Conservation (phyloP, 1,140 invertebrate species). For the Calephelis virginiensis region DNA sequence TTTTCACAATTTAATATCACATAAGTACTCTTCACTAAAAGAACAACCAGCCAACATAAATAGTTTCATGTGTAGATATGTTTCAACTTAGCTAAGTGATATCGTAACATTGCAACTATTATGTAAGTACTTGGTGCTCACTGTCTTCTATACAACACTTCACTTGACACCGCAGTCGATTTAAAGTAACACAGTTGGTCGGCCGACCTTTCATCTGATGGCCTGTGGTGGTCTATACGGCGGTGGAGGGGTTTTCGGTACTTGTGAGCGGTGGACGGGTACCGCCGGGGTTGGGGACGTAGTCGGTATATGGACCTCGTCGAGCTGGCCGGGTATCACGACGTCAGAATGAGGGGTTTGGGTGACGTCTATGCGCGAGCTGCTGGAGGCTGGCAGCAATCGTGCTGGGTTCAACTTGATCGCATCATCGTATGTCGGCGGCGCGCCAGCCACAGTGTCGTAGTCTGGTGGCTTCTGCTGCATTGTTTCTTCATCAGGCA, state of each 20-base stretch:
- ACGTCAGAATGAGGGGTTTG: constrained; percentile 32
- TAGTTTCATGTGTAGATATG: constrained; percentile 61
- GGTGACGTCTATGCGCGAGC: constrained; percentile 37
- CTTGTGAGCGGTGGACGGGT: constrained; percentile 45
- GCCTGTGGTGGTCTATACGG: constrained; percentile 69
- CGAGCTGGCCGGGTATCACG: constrained; percentile 60
- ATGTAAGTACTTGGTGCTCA: constrained; percentile 29
- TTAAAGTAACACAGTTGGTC: constrained; percentile 54
- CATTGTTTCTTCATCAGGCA: constrained; percentile 78
- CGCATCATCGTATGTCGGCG: constrained; percentile 86
- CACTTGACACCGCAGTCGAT: constrained; percentile 73
- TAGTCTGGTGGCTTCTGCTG: constrained; percentile 87
- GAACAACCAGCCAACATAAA: constrained; percentile 47
- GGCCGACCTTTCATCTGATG: constrained; percentile 70
- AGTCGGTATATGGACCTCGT: constrained; percentile 34
- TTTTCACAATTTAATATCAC: constrained; percentile 69
- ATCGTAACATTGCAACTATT: constrained; percentile 47
- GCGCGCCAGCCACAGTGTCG: constrained; percentile 83
- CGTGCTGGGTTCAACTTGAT: constrained; percentile 83
- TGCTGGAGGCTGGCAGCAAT: constrained; percentile 58
- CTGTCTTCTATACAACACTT: constrained; percentile 51
- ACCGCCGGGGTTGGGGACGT: constrained; percentile 34
- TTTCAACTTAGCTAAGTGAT: constrained; percentile 56
- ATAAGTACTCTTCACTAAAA: constrained; percentile 69
- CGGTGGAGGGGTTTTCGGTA: constrained; percentile 74